A percentile compares a stretch with the other conserved stretches of the same genome.
These are phyloP conservation scores for Pteronotus mesoamericanus DNA, from an alignment of 2,797 vertebrate genomes.

Conservation along the genomic window DNA sequence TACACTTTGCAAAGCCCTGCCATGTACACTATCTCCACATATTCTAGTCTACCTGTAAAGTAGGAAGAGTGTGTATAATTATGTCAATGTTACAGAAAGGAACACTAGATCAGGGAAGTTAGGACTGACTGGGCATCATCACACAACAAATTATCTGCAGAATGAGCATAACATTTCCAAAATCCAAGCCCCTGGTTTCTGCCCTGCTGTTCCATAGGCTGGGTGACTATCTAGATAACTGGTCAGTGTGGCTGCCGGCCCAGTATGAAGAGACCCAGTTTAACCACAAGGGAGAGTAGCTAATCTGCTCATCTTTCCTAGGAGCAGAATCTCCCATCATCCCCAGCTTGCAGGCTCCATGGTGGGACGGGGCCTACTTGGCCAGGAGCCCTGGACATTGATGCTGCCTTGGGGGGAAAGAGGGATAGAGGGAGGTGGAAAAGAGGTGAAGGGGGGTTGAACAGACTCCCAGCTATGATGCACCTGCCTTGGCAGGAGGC, in stretches of 20 bases:
- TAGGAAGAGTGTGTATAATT: background rate
- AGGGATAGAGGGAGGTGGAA: background rate
- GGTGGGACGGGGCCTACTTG: background rate
- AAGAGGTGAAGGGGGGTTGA: background rate
- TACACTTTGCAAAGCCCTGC: background rate
- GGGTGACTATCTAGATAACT: background rate
- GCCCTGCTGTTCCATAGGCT: background rate
- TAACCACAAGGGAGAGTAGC: background rate
- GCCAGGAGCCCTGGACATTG: background rate
- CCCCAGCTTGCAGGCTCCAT: background rate
- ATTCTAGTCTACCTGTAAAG: background rate
- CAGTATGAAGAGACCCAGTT: background rate
- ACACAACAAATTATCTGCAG: background rate
- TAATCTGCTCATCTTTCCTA: background rate
- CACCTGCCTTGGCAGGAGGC: background rate
- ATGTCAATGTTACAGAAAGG: background rate
- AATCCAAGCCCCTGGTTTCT: background rate
- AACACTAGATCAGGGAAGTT: background rate
- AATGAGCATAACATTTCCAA: background rate
- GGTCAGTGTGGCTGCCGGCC: background rate
- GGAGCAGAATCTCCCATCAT: background rate
- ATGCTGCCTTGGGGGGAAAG: background rate
- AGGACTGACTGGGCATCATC: background rate
- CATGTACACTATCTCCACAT: background rate
- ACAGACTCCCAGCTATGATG: background rate